Evolutionary conservation across 2,888 invertebrate species (phyloP).

Genomic region (Tenthredo distinguenda): DNA sequence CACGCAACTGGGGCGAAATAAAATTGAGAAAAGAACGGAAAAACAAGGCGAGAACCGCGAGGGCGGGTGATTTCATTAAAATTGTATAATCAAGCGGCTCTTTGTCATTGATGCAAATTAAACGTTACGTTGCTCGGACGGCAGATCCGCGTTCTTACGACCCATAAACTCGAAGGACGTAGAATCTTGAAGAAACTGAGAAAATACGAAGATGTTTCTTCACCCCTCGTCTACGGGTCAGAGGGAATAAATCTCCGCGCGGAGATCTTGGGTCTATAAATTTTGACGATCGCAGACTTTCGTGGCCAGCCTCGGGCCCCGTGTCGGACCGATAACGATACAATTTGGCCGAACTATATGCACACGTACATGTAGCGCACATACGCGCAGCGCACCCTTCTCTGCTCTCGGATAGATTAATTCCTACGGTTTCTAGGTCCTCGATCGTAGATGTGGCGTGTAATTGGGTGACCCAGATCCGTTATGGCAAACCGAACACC

Average conservation of each 20-base stretch:
- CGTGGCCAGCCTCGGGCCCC: neutral
- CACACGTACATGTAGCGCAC: neutral
- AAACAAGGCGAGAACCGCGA: neutral
- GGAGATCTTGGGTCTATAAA: neutral
- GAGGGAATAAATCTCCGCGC: neutral
- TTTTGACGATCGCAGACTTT: neutral
- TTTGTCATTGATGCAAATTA: slow-evolving; percentile 54
- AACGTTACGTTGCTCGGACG: slow-evolving; percentile 32
- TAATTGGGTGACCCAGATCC: slow-evolving; percentile 73
- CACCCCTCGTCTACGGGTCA: no score
- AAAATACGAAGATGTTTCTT: neutral
- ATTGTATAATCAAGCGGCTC: slow-evolving; percentile 50
- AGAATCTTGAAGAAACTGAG: slow-evolving; percentile 17
- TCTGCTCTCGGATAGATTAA: slow-evolving; percentile 67
- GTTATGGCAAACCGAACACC: slow-evolving; percentile 54
- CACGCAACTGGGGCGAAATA: slow-evolving; percentile 8
- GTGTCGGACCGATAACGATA: slow-evolving; percentile 36
- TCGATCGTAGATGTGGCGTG: slow-evolving; percentile 72
- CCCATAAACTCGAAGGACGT: slow-evolving; percentile 36
- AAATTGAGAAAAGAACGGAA: neutral
- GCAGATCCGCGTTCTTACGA: slow-evolving; percentile 49
- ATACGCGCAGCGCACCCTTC: neutral
- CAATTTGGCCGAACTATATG: neutral
- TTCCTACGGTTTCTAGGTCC: slow-evolving; percentile 73
- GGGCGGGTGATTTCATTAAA: slow-evolving; percentile 47